Evolutionary conservation across 2,797 vertebrate genomes (phyloP).

Genomic region (Lepilemur ruficaudatus): DNA sequence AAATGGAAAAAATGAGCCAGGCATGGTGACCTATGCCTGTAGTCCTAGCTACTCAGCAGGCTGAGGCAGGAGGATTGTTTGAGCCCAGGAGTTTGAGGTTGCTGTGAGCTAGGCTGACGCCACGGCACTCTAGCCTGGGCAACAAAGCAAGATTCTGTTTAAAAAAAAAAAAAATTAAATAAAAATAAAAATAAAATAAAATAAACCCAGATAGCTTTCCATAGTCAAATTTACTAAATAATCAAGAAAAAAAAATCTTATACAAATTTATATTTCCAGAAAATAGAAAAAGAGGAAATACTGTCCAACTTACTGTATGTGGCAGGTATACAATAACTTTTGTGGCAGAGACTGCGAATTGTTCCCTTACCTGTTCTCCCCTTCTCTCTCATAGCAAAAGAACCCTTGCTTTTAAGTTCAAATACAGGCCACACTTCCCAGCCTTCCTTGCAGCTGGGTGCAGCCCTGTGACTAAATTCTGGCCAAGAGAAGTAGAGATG

Average conservation of each 20-base stretch:
- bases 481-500: too few relatives aligned
- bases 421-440: neutral
- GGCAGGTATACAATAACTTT: neutral
- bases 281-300: neutral
- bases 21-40: too few relatives aligned
- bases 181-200: neutral
- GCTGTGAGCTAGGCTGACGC: too few relatives aligned
- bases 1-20: too few relatives aligned
- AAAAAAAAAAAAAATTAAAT: too few relatives aligned
- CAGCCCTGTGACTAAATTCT: neutral
- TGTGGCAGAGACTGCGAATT: neutral
- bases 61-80: too few relatives aligned
- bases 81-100: too few relatives aligned
- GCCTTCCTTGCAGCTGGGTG: neutral
- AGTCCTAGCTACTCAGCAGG: too few relatives aligned
- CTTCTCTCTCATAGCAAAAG: neutral
- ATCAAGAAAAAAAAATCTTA: neutral
- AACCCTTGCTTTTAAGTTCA: neutral
- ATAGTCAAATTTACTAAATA: neutral
- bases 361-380: neutral
- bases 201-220: neutral
- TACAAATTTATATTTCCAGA: neutral
- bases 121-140: too few relatives aligned
- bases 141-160: too few relatives aligned
- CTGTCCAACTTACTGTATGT: neutral